These are phyloP conservation scores for Paracanthobrama guichenoti DNA, from an alignment of 2,113 vertebrate genomes.

Conservation along the genomic window DNA sequence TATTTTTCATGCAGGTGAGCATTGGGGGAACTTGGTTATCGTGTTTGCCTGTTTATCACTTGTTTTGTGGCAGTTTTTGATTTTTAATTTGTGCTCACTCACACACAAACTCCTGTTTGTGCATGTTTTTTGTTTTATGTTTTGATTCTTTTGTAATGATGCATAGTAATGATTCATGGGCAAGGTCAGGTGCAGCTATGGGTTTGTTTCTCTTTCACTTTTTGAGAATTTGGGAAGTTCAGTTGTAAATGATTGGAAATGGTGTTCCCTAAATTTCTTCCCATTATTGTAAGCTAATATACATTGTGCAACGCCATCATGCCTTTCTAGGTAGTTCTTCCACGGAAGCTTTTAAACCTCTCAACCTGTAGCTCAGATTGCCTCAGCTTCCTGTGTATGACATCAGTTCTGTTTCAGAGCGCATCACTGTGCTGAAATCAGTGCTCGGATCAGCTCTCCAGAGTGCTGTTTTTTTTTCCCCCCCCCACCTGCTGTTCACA, in stretches of 20 bases:
- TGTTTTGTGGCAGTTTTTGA: background rate
- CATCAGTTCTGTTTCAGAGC: background rate
- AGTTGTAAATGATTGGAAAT: background rate
- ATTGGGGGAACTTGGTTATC: background rate
- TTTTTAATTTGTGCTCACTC: background rate
- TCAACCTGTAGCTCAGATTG: background rate
- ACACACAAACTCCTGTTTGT: too few species aligned
- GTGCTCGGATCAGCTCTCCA: conserved; percentile 32
- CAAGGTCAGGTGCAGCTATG: background rate
- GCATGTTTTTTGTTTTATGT: background rate
- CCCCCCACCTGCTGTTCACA: conserved; percentile 40
- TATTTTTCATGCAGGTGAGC: background rate
- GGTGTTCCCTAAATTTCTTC: background rate
- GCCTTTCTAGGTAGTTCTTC: background rate
- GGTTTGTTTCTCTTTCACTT: background rate
- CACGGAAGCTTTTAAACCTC: background rate
- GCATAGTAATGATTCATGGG: background rate
- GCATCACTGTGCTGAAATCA: background rate
- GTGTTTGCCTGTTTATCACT: background rate
- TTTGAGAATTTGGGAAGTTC: background rate
- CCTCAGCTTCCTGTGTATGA: background rate
- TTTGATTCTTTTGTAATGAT: background rate
- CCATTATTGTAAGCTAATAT: background rate
- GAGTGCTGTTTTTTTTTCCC: background rate
- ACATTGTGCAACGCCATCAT: background rate